Base-by-base conservation (phyloP, 2,888 invertebrate genomes). In the Mythimna vitellina region DNA sequence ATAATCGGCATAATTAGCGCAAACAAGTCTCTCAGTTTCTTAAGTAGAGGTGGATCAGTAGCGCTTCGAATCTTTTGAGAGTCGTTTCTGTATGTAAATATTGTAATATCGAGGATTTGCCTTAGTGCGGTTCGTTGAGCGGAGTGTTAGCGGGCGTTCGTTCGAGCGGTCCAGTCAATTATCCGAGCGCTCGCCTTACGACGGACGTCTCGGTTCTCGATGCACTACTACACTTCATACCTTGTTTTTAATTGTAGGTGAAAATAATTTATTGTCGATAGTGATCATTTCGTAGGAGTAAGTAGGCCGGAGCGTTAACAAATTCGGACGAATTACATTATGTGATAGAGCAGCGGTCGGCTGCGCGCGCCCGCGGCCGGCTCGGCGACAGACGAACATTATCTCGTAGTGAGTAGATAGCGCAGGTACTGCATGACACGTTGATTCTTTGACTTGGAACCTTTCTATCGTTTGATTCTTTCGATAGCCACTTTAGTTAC, bases 241-340 rank as follows among this genome's bases (percentile, higher is more conserved):
- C 89, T 94, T 94, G 90, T 92, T 94, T 92, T 95, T 95, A 94
- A 95, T 93, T 93, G 92, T 96, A 95, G 95, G 93, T 89, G 89
- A 93, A 95, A 79, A 94, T 85, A 95, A 95, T 95, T 96, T 96
- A 96, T 95, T 96, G 89, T 94, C 93, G 92, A 95, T 96, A 96
- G 95, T 90, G 92, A 95, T 94, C 95, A 95, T 96, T 96, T 95
- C 86, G 95, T 96, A 96, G 95, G 88, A 92, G 87, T 96, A 96
- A 96, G 96, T 96, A 96, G 96, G 94, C 94, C 93, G 93, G 93
- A 94, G 92, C 91, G 95, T 91, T 95, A 95, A 95, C 93, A 92
- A 95, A 95, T 96, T 95, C 94, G 93, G 94, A 95, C 93, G 95
- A 95, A 95, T 93, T 94, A 93, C 90, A 91, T 94, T 90, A 91